phyloP scores from a whole-genome alignment of 2,113 vertebrate genomes.

The Dasyprocta punctata region DNA sequence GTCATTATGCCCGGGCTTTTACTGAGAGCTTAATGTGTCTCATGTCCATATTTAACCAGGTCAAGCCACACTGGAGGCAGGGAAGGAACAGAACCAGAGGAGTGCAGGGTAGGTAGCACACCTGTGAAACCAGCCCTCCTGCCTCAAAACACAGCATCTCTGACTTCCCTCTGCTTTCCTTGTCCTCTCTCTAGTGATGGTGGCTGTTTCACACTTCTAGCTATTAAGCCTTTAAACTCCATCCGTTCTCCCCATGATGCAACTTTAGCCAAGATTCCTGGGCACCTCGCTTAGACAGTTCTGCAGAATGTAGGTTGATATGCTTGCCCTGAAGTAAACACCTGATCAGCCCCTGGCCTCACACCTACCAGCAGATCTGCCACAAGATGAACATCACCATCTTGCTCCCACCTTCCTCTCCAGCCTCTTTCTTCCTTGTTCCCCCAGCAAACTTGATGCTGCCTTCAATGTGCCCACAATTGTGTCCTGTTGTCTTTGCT shows the following conservation, averaged over 20 bases:
- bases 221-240: neutral
- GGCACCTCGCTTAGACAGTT: neutral
- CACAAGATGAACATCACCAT: neutral
- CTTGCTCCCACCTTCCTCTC: neutral
- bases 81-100: neutral
- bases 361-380: neutral
- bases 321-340: neutral
- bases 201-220: neutral
- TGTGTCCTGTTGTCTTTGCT: neutral
- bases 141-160: neutral
- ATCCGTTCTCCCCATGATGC: neutral
- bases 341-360: neutral
- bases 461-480: rapidly evolving
- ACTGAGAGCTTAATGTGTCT: neutral
- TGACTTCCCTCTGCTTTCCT: neutral
- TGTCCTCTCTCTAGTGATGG: neutral
- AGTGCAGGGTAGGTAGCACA: neutral
- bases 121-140: neutral
- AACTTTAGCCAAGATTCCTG: neutral
- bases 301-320: rapidly evolving
- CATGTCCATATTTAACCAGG: neutral
- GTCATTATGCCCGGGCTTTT: neutral
- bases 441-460: no score
- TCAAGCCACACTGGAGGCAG: neutral
- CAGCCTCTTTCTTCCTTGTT: neutral